Conservation (phyloP, 2,797 vertebrate genomes). For the Takifugu rubripes region DNA sequence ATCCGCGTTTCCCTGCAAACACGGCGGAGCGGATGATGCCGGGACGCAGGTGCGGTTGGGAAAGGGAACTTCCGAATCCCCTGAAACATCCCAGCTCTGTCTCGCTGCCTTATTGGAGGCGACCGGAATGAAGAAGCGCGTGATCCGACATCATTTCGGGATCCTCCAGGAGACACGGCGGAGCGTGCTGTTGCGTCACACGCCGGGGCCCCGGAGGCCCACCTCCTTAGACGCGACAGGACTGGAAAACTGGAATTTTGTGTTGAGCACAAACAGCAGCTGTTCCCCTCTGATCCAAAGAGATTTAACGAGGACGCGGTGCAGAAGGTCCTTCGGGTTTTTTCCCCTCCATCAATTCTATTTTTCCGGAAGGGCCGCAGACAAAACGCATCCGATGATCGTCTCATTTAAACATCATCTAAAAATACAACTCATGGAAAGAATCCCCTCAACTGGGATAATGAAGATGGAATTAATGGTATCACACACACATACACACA, state of each 20-base stretch:
- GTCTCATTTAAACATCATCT: conserved; percentile 3
- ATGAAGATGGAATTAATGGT: conserved; percentile 7
- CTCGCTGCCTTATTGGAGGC: conserved; percentile 3
- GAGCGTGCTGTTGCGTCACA: background rate
- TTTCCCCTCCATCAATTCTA: background rate
- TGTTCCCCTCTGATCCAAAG: conserved; percentile 7
- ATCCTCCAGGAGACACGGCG: background rate
- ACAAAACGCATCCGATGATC: background rate
- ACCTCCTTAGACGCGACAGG: background rate
- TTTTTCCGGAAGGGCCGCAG: conserved; percentile 2
- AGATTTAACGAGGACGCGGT: conserved; percentile 6
- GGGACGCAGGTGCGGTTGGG: background rate
- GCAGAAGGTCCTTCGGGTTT: background rate
- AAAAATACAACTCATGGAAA: conserved; percentile 2
- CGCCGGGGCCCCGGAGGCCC: conserved; percentile 4
- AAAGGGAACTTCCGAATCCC: background rate
- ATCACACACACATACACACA: background rate
- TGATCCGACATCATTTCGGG: no score
- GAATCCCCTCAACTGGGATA: conserved; percentile 1
- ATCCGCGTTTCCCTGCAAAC: conserved; percentile 13
- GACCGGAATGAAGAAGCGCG: conserved; percentile 8
- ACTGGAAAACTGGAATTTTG: conserved; percentile 2
- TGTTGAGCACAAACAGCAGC: background rate
- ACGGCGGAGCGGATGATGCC: background rate
- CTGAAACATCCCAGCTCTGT: background rate